Base-by-base conservation (phyloP, 2,113 vertebrate species). In the Poicephalus gulielmi region DNA sequence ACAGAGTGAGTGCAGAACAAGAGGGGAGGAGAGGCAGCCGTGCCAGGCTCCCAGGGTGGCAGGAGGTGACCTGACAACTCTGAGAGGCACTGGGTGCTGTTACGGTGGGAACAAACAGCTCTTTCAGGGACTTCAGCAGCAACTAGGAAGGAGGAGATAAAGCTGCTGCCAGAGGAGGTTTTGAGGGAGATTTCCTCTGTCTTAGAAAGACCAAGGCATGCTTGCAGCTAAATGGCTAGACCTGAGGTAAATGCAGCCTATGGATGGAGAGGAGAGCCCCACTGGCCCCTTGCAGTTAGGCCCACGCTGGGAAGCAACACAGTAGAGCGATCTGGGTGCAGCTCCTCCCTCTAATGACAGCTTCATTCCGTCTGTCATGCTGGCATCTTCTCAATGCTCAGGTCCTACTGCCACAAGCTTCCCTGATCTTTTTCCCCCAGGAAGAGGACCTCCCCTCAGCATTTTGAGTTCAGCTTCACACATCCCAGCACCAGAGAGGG, bases 61-160 rank as follows among this genome's bases (percentile, higher is more conserved):
- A 20, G 71, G 53, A 83, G 27, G 27, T 2, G 8, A 79, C 71
- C 53, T 62, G 74, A 53, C 76, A 69, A 24, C 66, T 41, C 47
- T 2, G 14, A 66, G 73, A 69, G 70, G 33, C 0, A 0, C 55
- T 49, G 88, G 76, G 77, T 0, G 0, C 68, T 70, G 37, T 7
- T 39, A 23, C 1, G 1, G 59, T 83, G 70, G 82, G 67, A 94
- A 77, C 17, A 83, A 69, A 18, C 0, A 0, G 47, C 78, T 43
- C 78, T 92, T 76, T 79, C 57, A 57, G 53, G 52, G 78, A 62
- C 47, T 49, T 91, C 23, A 0, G 0, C 25, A 69, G 67, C 92
- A 80, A 94, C 92, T 60, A 90, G 73, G 88, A 96, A 90, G 41
- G 74, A 92, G 82, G 25, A 93, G 90, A 93, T 69, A 87, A 62